Evolutionary conservation across 2,113 vertebrate species (phyloP).

Genomic region (Saimiri boliviensis): DNA sequence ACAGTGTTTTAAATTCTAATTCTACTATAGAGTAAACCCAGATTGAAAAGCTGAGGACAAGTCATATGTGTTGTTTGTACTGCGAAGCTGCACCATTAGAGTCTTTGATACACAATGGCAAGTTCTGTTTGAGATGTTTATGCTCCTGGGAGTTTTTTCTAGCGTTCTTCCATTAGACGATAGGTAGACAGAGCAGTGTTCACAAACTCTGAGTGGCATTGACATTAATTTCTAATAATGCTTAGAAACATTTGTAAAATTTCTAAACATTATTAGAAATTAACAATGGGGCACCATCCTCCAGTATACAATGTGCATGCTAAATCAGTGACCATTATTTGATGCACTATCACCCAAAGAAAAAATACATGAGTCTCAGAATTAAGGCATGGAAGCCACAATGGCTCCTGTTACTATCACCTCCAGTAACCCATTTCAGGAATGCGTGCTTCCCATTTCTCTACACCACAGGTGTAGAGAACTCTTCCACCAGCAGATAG

Average conservation of each 20-base stretch:
- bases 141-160: background rate
- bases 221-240: background rate
- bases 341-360: background rate
- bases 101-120: background rate
- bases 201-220: background rate
- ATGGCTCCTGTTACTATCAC: background rate
- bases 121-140: background rate
- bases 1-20: conserved; percentile 12
- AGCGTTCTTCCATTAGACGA: background rate
- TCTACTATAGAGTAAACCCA: background rate
- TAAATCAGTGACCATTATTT: background rate
- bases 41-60: background rate
- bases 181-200: background rate
- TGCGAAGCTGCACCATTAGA: background rate
- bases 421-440: background rate
- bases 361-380: background rate
- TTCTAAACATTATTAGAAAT: background rate
- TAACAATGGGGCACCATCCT: background rate
- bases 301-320: background rate
- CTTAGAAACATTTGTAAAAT: background rate
- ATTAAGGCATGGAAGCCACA: background rate
- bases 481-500: background rate
- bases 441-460: background rate
- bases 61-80: background rate
- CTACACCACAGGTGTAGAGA: background rate